Percentiles rank a stretch among this genome's conserved stretches.
Evolutionary conservation across 2,113 vertebrate genomes (phyloP).

Genomic region (Phodopus roborovskii): DNA sequence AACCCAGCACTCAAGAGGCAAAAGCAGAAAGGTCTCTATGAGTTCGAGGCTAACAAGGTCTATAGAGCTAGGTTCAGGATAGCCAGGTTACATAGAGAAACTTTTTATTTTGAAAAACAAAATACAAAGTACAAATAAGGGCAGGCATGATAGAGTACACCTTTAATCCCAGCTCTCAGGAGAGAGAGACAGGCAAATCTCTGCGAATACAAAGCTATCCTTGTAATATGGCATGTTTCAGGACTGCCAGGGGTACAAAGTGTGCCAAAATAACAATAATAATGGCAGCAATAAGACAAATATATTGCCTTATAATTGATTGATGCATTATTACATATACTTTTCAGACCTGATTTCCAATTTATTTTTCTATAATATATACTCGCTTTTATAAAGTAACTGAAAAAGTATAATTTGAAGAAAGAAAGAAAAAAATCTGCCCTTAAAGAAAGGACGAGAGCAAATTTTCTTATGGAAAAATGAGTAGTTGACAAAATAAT

Average conservation of each 20-base stretch:
- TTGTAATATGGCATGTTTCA: not conserved
- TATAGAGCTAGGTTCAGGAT: not conserved
- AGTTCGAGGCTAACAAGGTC: not conserved
- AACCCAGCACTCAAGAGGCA: not conserved
- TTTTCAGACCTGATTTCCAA: not conserved
- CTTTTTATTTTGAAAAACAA: not conserved
- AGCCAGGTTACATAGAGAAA: not conserved
- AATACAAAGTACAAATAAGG: not conserved
- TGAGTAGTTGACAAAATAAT: not conserved
- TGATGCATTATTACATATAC: not conserved
- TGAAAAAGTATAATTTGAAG: conserved; percentile 8
- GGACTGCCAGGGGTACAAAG: not conserved
- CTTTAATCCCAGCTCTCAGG: not conserved
- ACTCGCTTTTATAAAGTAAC: conserved; percentile 6
- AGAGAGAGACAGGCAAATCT: not conserved
- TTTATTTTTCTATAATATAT: not conserved
- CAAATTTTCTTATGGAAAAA: conserved; percentile 14
- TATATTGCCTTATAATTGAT: not conserved
- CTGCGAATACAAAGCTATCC: not conserved
- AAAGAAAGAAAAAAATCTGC: not conserved
- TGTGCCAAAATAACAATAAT: not conserved
- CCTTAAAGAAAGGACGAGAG: not conserved
- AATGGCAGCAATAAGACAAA: not conserved
- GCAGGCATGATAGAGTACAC: not conserved
- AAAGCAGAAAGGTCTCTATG: not conserved